Base-by-base conservation (phyloP, 2,113 vertebrate species). In the Cettia cetti region DNA sequence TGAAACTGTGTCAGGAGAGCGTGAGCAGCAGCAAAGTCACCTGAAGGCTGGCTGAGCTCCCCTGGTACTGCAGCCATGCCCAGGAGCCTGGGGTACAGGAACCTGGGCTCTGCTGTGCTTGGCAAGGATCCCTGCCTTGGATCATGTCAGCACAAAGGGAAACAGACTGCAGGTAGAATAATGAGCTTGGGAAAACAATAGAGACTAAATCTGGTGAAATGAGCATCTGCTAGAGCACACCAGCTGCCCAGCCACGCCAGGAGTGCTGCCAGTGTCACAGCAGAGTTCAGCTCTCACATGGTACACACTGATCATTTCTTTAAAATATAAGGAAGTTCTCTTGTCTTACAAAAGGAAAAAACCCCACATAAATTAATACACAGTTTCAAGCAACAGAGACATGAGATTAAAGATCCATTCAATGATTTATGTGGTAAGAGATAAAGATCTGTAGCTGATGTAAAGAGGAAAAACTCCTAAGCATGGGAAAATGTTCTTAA, bases 301-400 rank as follows among this genome's bases (percentile, higher is more conserved):
- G 10, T 8, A 37, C 42, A 59, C n/a, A 19, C 17, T 52, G 35
- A 60, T 13, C 3, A 13, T 31, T 63, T 18, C 16, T 20, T 44
- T 4, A 27, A 52, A 59, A 37, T 23, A 59, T 15, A 2, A 21
- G 54, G 26, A 30, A 6, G 9, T 54, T 27, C 20, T 45, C 27
- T 18, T 28, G 7, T 18, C n/a, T 49, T 37, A 31, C 13, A n/a
- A 69, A 81, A 88, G 9, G 7, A 11, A 35, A 61, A 11, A 61
- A 10, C 45, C 7, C 45, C 0, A 3, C 0, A 3, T 6, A 3
- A 35, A 60, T 28, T 56, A 81, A 27, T n/a, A 30, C 15, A 45
- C 3, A 4, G 27, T 71, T 39, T 57, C 69, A 71, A 53, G 47
- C 54, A 54, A 70, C 11, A 23, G 0, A 44, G 26, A 27, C 13